Percentiles rank a stretch among this genome's conserved stretches.
phyloP scores from a whole-genome alignment of 2,888 invertebrate genomes.

The Prenolepis imparis region DNA sequence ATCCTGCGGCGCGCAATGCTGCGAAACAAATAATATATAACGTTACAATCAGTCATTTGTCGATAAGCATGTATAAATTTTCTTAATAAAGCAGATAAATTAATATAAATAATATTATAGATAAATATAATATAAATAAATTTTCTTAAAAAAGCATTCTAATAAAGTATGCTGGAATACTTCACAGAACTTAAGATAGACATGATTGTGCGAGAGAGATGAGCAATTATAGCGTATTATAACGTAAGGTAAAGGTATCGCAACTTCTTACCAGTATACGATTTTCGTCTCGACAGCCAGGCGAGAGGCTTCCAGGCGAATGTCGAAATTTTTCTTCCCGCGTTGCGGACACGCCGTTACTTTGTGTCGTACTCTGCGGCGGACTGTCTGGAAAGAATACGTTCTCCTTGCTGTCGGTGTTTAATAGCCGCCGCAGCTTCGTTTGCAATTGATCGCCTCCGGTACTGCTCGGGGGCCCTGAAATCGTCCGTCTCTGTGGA shows the following conservation, averaged over 20 bases:
- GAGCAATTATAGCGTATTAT: neutral
- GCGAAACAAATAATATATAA: conserved; percentile 28
- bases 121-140: no score
- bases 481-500: conserved; percentile 83
- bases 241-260: neutral
- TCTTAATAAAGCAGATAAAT: conserved; percentile 9
- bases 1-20: conserved; percentile 80
- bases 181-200: conserved; percentile 17
- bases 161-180: neutral
- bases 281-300: conserved; percentile 82
- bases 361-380: conserved; percentile 66
- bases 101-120: no score
- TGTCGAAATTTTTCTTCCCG: conserved; percentile 83
- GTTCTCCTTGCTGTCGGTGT: conserved; percentile 92
- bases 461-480: conserved; percentile 81
- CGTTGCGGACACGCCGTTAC: conserved; percentile 64
- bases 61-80: neutral
- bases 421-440: conserved; percentile 92
- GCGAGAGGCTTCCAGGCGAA: conserved; percentile 81
- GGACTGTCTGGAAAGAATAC: conserved; percentile 87
- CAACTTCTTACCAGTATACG: conserved; percentile 69
- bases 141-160: no score
- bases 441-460: conserved; percentile 91
- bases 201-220: neutral
- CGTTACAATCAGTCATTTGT: conserved; percentile 5